Evolutionary conservation across 2,888 invertebrate species (phyloP), one percentile per base, ranked within the genome.

Genomic region (Pseudococcus viburni): DNA sequence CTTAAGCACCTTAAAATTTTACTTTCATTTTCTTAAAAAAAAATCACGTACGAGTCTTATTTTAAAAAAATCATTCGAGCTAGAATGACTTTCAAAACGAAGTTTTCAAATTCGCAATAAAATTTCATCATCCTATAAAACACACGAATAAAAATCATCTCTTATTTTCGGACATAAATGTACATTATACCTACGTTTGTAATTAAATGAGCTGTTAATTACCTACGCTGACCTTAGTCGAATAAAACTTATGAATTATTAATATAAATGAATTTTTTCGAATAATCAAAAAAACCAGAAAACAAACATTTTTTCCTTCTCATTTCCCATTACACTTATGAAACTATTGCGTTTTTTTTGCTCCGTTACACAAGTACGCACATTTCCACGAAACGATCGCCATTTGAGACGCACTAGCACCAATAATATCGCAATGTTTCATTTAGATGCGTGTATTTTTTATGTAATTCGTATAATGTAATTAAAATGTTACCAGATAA

Each of bases 241-340:
- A 64, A 64, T 64, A 64, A 64, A 64, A 7, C 64, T 64, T 64
- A 64, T 64, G 64, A 64, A 64, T 64, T 64, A 64, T 64, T 64
- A 64, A 64, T 64, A 64, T 22, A 12, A 64, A 64, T 22, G 22
- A 64, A 9, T 19, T 64, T 55, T 55, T 64, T 22, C 22, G 22
- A 22, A 19, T 19, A 64, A 22, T 64, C 2, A 64, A 22, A 64
- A 64, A 64, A 64, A 64, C 22, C 12, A 64, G 11, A 64, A 64
- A 64, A 64, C 64, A 64, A 64, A 64, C 64, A 64, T 22, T 64
- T 64, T 64, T 64, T 64, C 11, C 19, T 19, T 42, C 42, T 42
- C 42, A 12, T 22, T 64, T 64, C 64, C 11, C 22, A 22, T 15
- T 59, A 59, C 64, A 64, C 22, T 64, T 64, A 9, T 19, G 8